Conservation (phyloP, 1,140 invertebrate species). For the Heliconius nattereri region DNA sequence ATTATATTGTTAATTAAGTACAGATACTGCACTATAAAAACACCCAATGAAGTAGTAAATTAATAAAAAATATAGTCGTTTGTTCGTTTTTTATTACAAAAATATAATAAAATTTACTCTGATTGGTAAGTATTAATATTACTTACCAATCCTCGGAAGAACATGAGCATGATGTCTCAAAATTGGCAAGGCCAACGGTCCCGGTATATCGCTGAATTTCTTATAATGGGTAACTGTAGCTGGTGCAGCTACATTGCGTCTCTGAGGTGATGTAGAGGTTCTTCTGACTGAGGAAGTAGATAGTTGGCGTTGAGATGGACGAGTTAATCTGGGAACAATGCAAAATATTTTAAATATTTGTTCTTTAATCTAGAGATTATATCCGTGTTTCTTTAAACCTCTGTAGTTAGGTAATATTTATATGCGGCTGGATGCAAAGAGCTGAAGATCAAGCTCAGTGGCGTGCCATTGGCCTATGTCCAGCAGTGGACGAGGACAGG, state of each 20-base stretch:
- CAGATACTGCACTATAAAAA: neutral
- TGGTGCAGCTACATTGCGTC: conserved; percentile 53
- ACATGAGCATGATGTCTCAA: conserved; percentile 69
- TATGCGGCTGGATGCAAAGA: no score
- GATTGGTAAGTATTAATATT: neutral
- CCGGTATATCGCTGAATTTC: conserved; percentile 70
- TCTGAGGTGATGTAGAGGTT: conserved; percentile 67
- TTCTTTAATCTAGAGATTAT: no score
- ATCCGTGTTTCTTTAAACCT: no score
- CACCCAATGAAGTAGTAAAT: neutral
- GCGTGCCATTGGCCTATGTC: no score
- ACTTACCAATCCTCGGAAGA: conserved; percentile 70
- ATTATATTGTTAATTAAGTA: neutral
- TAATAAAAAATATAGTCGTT: no score
- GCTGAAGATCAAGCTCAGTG: no score
- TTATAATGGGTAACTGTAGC: conserved; percentile 41
- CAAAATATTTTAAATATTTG: neutral
- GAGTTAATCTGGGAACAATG: conserved; percentile 47
- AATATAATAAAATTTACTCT: no score
- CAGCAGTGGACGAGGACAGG: no score
- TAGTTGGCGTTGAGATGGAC: conserved; percentile 53
- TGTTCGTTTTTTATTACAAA: no score
- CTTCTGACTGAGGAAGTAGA: conserved; percentile 49
- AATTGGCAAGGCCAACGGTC: conserved; percentile 69
- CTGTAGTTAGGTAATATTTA: no score